Evolutionary conservation across 2,888 invertebrate species (phyloP).

Genomic region (Vannuccia rotundouncinata): DNA sequence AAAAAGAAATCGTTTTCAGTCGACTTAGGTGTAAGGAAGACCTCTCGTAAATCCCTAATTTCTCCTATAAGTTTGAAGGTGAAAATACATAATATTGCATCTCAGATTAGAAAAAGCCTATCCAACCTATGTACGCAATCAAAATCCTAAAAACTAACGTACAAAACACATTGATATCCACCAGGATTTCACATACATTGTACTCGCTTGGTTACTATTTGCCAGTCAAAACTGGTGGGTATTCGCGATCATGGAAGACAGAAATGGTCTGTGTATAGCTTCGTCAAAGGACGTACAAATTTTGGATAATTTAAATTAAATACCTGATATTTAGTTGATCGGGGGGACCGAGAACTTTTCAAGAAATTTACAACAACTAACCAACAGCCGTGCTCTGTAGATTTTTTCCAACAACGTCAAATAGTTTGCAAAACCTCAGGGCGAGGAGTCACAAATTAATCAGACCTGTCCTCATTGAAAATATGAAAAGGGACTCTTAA

Average conservation of each 20-base stretch:
- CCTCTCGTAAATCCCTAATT: background rate
- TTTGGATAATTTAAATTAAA: background rate
- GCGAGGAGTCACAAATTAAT: background rate
- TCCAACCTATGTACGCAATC: background rate
- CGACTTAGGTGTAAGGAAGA: background rate
- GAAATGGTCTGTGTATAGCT: background rate
- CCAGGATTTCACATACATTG: background rate
- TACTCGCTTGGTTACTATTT: background rate
- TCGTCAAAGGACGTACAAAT: background rate
- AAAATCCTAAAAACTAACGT: conserved; percentile 1
- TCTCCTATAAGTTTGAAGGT: background rate
- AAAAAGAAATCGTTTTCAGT: background rate
- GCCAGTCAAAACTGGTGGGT: background rate
- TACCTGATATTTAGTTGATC: background rate
- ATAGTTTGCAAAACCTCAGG: background rate
- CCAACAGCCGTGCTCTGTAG: conserved; percentile 5
- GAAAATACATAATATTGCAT: background rate
- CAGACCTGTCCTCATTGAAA: background rate
- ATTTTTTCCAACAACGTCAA: conserved; percentile 12
- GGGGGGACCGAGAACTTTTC: background rate
- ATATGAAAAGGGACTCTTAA: background rate
- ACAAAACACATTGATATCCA: conserved; percentile 9
- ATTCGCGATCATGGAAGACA: background rate
- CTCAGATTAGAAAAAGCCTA: background rate
- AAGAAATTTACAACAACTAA: background rate